Evolutionary conservation across 1,140 invertebrate species (phyloP).

Genomic region (Bombus difficillimus): DNA sequence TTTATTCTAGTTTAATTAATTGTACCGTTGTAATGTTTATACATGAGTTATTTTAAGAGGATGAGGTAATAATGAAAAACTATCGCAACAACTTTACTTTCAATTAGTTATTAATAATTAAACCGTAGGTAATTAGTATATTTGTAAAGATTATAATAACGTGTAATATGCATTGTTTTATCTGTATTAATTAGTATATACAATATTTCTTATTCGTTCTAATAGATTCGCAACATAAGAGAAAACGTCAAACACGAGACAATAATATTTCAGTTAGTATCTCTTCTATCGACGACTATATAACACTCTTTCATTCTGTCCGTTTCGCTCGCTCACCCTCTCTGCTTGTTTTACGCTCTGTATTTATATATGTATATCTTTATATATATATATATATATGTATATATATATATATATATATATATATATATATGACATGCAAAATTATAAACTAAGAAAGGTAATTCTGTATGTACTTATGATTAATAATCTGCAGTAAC

Average conservation of each 20-base stretch:
- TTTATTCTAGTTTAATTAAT: background rate
- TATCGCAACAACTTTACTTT: constrained; percentile 65
- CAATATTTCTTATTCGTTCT: constrained; percentile 57
- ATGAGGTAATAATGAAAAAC: constrained; percentile 59
- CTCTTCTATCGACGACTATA: constrained; percentile 54
- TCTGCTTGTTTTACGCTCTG: constrained; percentile 1
- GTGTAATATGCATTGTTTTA: constrained; percentile 71
- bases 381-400: background rate
- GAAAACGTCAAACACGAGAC: constrained; percentile 61
- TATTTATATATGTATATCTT: constrained; percentile 33
- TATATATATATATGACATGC: constrained; percentile 64
- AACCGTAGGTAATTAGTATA: constrained; percentile 73
- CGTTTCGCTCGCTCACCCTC: constrained; percentile 8
- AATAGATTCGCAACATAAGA: constrained; percentile 58
- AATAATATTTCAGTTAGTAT: constrained; percentile 56
- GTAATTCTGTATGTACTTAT: constrained; percentile 62
- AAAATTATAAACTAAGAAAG: constrained; percentile 72
- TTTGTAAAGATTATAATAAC: constrained; percentile 72
- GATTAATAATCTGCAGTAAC: constrained; percentile 60
- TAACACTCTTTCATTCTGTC: constrained; percentile 34
- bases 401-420: constrained; percentile 49
- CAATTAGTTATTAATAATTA: constrained; percentile 77
- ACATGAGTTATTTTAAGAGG: constrained; percentile 16
- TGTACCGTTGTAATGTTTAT: background rate
- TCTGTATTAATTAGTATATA: constrained; percentile 73